phyloP scores from a whole-genome alignment of 2,888 invertebrate genomes.

The Miltochrista miniata region DNA sequence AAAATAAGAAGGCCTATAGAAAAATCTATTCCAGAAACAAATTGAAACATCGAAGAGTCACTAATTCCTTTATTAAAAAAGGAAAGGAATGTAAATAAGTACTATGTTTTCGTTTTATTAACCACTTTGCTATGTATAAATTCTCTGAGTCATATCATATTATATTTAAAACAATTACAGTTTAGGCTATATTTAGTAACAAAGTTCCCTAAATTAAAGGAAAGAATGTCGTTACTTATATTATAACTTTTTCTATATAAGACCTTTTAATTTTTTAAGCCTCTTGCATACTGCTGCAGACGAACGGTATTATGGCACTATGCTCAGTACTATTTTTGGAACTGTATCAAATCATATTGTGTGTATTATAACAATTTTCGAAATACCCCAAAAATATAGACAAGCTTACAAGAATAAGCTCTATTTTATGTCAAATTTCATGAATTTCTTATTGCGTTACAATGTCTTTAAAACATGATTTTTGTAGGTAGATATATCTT shows the following conservation, averaged over 20 bases:
- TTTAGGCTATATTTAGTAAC: constrained; percentile 68
- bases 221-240: constrained; percentile 50
- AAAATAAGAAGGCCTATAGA: constrained; percentile 11
- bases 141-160: constrained; percentile 76
- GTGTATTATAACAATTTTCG: too few species aligned
- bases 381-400: too few species aligned
- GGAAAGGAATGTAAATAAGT: constrained; percentile 5
- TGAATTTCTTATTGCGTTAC: too few species aligned
- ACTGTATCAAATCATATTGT: too few species aligned
- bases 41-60: not conserved
- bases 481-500: too few species aligned
- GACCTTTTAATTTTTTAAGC: too few species aligned
- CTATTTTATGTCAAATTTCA: too few species aligned
- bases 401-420: too few species aligned
- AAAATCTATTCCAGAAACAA: not conserved
- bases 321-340: too few species aligned
- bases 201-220: constrained; percentile 52
- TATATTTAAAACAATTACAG: constrained; percentile 48
- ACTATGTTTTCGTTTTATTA: not conserved
- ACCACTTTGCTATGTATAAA: constrained; percentile 44
- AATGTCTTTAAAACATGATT: too few species aligned
- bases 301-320: too few species aligned
- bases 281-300: too few species aligned
- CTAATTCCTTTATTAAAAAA: not conserved
- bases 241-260: constrained; percentile 12